Evolutionary conservation across 1,140 invertebrate genomes (phyloP), one percentile per base, ranked within the genome.

Genomic region (Delia radicum): DNA sequence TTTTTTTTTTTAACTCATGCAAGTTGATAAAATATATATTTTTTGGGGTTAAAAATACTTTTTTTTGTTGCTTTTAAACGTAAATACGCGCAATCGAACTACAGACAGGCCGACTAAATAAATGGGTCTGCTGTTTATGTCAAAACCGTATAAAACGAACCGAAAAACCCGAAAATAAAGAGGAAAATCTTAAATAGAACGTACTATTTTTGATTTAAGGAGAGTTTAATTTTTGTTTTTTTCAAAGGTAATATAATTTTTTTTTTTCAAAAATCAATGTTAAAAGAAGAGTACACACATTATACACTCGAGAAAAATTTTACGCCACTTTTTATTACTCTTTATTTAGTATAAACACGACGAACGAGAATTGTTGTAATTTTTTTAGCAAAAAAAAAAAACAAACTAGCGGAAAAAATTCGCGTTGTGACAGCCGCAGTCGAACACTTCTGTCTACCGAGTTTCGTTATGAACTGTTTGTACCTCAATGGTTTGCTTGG

Each of bases 61-160:
- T n/a, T n/a, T 12, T 7, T 37, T 37, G 33, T 55, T 55, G 48
- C 29, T 33, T 37, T 69, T 10, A 69, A 31, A 69, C 15, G 29
- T 18, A 69, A 69, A 69, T 69, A 69, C 65, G 65, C 65, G 65
- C 65, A 69, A 33, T 69, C 65, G 65, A 69, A 69, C 65, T 69
- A 69, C 29, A 21, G 18, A n/a, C n/a, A 5, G 65, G n/a, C 3
- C 29, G 21, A 15, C 37, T 42, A 12, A 61, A n/a, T n/a, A 65
- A 65, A 69, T 69, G n/a, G 62, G 33, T n/a, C n/a, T 42, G 37
- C 24, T 55, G 21, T 55, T 55, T 21, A 55, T 55, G 48, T 55
- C 48, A 55, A 55, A 55, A 55, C n/a, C 48, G 18, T 21, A 55
- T 10, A 37, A 37, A 18, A 55, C n/a, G n/a, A 55, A 21, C 65